Evolutionary conservation across 1,140 invertebrate species (phyloP), one percentile per base, ranked within the genome.

Genomic region (Drosophila leontia): DNA sequence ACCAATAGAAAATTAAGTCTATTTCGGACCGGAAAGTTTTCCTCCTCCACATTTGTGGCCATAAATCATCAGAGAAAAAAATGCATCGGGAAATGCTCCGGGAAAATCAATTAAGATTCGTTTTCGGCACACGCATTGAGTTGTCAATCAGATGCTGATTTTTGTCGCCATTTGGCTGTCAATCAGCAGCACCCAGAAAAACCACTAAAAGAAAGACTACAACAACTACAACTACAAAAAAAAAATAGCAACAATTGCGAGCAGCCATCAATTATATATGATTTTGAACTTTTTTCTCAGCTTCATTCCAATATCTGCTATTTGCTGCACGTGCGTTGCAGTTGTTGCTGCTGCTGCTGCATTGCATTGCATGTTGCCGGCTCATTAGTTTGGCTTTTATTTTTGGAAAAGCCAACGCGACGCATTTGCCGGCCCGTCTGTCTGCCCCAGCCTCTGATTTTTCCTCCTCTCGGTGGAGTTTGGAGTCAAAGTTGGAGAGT

Each of bases 381-480:
- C 85, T 88, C 85, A 88, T 88, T 88, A 88, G 85, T 90, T 88
- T 90, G 78, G 85, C 85, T 88, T 88, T 88, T 88, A 88, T 90
- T 88, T 88, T 88, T 88, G 85, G 85, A 88, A 90, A 88, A 88
- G 81, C 85, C 85, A 88, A 88, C 84, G 84, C 84, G 85, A 87
- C 84, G 85, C 85, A 87, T 88, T 77, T 85, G 84, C 85, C 84
- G 60, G 78, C 44, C 85, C 88, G 81, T 51, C 85, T 88, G 84
- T 90, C 84, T 87, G 56, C 37, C 26, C 59, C 48, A 72, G 51
- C 64, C 72, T 48, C 13, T 32, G 44, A 39, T 50, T 67, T 26
- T 50, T n/a, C 42, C 60, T 19, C 50, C 67, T 34, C 19, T 58
- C 32, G 47, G 3, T 23, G 50, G 13, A 48, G 68, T 61, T 47